Evolutionary conservation across 2,113 vertebrate species (phyloP).

Genomic region (Galbula dea): DNA sequence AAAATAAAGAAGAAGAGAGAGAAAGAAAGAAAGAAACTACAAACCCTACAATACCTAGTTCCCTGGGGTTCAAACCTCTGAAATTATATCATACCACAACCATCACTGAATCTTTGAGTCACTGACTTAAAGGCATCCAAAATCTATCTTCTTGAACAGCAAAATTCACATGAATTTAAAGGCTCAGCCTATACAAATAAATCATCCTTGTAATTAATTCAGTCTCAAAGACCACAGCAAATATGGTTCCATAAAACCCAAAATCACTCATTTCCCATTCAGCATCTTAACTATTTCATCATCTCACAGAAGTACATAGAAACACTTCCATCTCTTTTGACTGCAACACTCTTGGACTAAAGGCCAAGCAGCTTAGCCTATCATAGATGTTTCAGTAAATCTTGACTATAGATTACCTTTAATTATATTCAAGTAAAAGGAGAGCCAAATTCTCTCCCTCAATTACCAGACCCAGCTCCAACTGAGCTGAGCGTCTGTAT

Average conservation of each 20-base stretch:
- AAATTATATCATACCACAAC: not conserved
- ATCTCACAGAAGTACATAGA: not conserved
- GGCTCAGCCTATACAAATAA: not conserved
- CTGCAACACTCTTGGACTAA: not conserved
- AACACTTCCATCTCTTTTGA: not conserved
- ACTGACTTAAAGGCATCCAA: not conserved
- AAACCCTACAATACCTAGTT: not conserved
- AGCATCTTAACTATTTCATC: not conserved
- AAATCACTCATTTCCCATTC: not conserved
- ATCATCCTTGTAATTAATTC: not conserved
- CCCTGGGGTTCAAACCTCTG: not conserved
- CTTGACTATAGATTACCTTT: not conserved
- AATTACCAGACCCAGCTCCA: not conserved
- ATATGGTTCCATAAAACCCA: not conserved
- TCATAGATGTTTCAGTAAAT: not conserved
- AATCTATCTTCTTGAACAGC: not conserved
- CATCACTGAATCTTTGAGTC: not conserved
- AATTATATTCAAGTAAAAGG: not conserved
- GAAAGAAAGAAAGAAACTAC: fast-evolving
- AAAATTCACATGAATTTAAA: not conserved
- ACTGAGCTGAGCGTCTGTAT: not conserved
- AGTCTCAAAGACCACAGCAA: not conserved
- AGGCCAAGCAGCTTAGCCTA: not conserved
- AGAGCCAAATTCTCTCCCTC: not conserved
- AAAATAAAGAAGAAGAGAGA: not conserved